Base-by-base conservation (phyloP, 1,140 invertebrate species). In the Eupeodes corollae region DNA sequence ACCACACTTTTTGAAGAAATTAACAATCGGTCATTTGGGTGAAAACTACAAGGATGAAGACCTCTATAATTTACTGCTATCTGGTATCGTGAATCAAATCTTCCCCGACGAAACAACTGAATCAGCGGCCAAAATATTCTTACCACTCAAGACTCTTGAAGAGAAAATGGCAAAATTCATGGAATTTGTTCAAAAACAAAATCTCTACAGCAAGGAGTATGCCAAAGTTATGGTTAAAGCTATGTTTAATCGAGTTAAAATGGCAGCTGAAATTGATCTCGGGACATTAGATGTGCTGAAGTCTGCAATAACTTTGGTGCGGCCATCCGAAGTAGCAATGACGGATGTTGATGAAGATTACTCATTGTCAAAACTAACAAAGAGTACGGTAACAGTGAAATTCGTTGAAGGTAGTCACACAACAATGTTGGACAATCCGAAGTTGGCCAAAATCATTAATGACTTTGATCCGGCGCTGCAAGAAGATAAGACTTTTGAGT, bases 321-420 rank as follows among this genome's bases (percentile, higher is more conserved):
- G 79, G 51, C 81, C 85, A 1, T 75, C 73, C 5, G 66, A 75
- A 16, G 63, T 69, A 2, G 67, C 70, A 1, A 42, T 75, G 1
- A 56, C 73, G 26, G 60, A 70, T 1, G 52, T 73, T 6, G 71
- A 77, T 19, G 74, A 79, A 31, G 79, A 84, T 56, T 86, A 85
- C 60, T 78, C 77, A 32, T 59, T 86, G 0, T 70, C 75, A 0
- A 70, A 75, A 51, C 60, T 73, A 46, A 73, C 72, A 5, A 69
- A 72, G 32, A 58, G 67, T 2, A 64, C 69, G 5, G 70, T 79
- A 0, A 69, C 68, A 2, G 65, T 80, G 0, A 73, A 74, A 48
- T 73, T 72, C 35, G 69, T 82, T 30, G 78, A 81, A 55, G 84
- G 84, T n/a, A 83, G 84, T 61, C 84, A 87, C 54, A 58, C 75